Evolutionary conservation across 2,797 vertebrate species (phyloP).

Genomic region (Onychomys leucogaster): DNA sequence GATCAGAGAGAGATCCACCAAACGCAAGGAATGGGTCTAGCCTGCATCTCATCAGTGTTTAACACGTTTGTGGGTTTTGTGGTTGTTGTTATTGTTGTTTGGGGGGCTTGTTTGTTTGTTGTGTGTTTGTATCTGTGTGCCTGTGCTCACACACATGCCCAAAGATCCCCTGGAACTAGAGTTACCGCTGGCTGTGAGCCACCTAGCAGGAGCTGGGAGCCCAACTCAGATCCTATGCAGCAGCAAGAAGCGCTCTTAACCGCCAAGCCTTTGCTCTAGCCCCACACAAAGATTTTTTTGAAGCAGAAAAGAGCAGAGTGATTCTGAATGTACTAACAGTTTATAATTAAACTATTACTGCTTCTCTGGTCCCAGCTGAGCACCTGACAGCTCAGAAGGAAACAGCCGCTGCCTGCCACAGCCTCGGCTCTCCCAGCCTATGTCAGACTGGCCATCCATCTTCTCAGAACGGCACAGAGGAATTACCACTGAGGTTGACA

Average conservation of each 20-base stretch:
- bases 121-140: not conserved
- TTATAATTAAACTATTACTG: not conserved
- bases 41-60: not conserved
- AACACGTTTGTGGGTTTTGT: not conserved
- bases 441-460: not conserved
- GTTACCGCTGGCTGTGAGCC: not conserved
- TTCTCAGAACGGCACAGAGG: not conserved
- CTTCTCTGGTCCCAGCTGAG: not conserved
- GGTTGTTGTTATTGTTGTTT: not conserved
- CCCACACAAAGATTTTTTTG: not conserved
- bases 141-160: not conserved
- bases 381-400: constrained; percentile 13
- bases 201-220: not conserved
- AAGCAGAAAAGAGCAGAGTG: constrained; percentile 7
- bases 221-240: not conserved
- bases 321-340: constrained; percentile 13
- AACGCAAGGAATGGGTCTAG: not conserved
- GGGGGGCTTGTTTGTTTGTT: not conserved
- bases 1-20: constrained; percentile 33
- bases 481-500: not conserved
- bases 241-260: not conserved
- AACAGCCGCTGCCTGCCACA: not conserved
- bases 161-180: not conserved
- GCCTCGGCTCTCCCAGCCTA: constrained; percentile 9
- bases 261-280: not conserved